Conservation (phyloP, 1,140 invertebrate genomes). For the Solen grandis region DNA sequence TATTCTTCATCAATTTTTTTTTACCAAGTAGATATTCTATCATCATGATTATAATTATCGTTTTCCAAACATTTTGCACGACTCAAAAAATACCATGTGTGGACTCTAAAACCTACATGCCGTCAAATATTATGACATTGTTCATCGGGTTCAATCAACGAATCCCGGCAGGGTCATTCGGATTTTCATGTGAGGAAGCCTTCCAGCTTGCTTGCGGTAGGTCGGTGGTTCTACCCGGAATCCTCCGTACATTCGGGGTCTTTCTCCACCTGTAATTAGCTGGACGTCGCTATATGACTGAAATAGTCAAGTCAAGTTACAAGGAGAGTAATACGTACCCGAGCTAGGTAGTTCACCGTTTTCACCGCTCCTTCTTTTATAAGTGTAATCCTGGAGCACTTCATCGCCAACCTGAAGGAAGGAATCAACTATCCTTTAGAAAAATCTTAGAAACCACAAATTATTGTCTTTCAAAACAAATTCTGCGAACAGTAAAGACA, state of each 20-base stretch:
- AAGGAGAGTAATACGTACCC: not conserved
- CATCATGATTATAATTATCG: not conserved
- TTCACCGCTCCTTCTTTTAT: not conserved
- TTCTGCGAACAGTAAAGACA: too few relatives aligned
- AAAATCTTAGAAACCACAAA: too few relatives aligned
- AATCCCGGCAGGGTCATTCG: too few relatives aligned
- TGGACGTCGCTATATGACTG: not conserved
- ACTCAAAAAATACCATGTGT: not conserved
- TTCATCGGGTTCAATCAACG: not conserved
- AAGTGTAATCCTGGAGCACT: not conserved
- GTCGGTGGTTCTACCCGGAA: too few relatives aligned
- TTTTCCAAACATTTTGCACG: not conserved
- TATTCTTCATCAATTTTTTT: too few relatives aligned
- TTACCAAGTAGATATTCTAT: not conserved
- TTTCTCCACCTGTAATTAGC: too few relatives aligned
- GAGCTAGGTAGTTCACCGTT: constrained; percentile 2
- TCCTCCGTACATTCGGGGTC: too few relatives aligned
- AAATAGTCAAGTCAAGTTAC: not conserved
- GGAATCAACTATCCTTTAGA: too few relatives aligned
- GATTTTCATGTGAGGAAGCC: too few relatives aligned
- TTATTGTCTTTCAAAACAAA: too few relatives aligned
- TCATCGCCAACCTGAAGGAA: not conserved
- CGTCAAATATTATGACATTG: not conserved
- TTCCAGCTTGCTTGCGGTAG: too few relatives aligned
- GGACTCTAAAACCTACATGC: not conserved